Evolutionary conservation across 2,113 vertebrate genomes (phyloP).

Genomic region (Benitochromis conjunctus): DNA sequence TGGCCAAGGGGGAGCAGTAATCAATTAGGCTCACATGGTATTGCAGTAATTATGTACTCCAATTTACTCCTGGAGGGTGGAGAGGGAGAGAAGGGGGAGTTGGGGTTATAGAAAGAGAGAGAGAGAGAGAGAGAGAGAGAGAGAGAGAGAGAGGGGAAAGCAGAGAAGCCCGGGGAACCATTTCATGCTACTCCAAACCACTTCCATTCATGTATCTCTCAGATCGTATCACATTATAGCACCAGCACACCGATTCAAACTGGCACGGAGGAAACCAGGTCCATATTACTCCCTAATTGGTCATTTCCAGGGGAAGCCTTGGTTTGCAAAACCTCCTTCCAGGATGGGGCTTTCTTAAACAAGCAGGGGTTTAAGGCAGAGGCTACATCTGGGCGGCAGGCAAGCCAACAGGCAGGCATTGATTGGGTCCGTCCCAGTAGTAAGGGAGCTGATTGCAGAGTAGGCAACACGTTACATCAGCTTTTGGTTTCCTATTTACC

Average conservation of each 20-base stretch:
- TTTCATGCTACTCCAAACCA: conserved; percentile 76
- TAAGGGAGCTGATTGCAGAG: conserved; percentile 65
- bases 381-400: conserved; percentile 64
- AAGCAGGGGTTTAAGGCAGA: conserved; percentile 61
- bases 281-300: conserved; percentile 72
- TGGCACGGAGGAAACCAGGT: conserved; percentile 72
- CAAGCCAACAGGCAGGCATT: conserved; percentile 50
- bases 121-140: conserved; percentile 23
- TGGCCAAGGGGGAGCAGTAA: conserved; percentile 61
- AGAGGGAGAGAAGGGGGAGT: background rate
- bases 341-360: conserved; percentile 65
- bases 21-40: conserved; percentile 72
- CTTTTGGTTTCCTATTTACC: conserved; percentile 65
- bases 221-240: conserved; percentile 71
- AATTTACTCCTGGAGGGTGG: conserved; percentile 63
- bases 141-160: conserved; percentile 13
- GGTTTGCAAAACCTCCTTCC: conserved; percentile 68
- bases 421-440: conserved; percentile 62
- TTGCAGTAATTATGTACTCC: conserved; percentile 67
- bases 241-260: conserved; percentile 57
- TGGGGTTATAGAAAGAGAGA: background rate
- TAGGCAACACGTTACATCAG: conserved; percentile 54
- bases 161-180: conserved; percentile 25
- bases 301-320: conserved; percentile 75
- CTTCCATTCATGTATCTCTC: conserved; percentile 72